Conservation (phyloP, 1,140 invertebrate genomes). For the Platyura marginata region DNA sequence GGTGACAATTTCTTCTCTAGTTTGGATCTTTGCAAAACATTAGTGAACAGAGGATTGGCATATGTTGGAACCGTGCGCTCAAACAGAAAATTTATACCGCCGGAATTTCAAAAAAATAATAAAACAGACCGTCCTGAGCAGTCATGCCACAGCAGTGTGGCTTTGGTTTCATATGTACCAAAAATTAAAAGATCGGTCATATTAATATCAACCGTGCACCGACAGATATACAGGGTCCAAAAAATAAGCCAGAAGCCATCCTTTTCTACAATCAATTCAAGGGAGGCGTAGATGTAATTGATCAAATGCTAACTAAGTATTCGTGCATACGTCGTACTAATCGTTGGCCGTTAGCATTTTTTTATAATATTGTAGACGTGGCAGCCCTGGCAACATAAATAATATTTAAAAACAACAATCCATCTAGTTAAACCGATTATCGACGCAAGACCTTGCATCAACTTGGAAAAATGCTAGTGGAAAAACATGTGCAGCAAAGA, state of each 20-base stretch:
- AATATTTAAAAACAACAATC: conserved; percentile 4
- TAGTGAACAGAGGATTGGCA: conserved; percentile 17
- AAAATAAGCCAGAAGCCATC: conserved; percentile 19
- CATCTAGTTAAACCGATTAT: too few relatives aligned
- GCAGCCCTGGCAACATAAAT: conserved; percentile 6
- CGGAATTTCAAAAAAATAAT: conserved; percentile 11
- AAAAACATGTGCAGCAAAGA: too few relatives aligned
- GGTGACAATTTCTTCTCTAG: not conserved
- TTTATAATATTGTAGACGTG: conserved; percentile 16
- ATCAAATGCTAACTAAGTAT: conserved; percentile 17
- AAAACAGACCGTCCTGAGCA: too few relatives aligned
- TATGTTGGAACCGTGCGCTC: conserved; percentile 25
- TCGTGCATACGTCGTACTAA: conserved; percentile 8
- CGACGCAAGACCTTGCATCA: too few relatives aligned
- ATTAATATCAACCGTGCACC: conserved; percentile 9
- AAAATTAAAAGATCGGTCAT: conserved; percentile 6
- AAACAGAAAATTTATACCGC: conserved; percentile 22
- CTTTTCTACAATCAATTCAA: conserved; percentile 24
- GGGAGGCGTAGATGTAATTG: conserved; percentile 25
- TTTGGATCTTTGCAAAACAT: conserved; percentile 10
- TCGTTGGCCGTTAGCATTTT: conserved; percentile 14
- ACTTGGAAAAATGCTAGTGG: too few relatives aligned
- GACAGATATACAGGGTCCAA: conserved; percentile 5
- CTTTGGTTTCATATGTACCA: conserved; percentile 9
- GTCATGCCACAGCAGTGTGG: too few relatives aligned